Evolutionary conservation across 2,113 vertebrate species (phyloP).

Genomic region (Festucalex cinctus): DNA sequence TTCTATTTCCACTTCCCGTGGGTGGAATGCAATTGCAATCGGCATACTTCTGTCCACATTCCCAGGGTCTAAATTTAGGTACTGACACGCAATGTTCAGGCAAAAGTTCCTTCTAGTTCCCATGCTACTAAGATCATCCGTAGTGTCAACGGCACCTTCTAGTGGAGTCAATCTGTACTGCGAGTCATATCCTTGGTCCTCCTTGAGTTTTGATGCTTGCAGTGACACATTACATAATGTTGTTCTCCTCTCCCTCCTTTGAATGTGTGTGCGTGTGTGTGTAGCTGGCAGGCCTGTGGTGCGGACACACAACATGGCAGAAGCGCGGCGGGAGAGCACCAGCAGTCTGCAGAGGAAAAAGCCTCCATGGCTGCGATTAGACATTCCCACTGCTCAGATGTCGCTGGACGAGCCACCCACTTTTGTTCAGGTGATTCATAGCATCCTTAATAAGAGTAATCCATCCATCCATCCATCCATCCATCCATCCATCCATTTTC

Average conservation of each 20-base stretch:
- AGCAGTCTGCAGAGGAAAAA: constrained; percentile 98
- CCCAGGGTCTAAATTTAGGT: not conserved
- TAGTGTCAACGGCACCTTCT: constrained; percentile 28
- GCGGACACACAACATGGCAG: constrained; percentile 80
- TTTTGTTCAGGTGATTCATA: constrained; percentile 77
- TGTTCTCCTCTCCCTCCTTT: not conserved
- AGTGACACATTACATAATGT: not conserved
- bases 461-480: too few species aligned
- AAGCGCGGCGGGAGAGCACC: constrained; percentile 83
- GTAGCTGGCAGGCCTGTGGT: constrained; percentile 72
- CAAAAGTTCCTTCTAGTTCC: not conserved
- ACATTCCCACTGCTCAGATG: constrained; percentile 79
- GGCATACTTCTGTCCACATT: not conserved
- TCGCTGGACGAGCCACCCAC: constrained; percentile 79
- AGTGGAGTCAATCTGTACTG: constrained; percentile 37
- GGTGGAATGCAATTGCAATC: not conserved
- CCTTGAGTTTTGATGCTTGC: constrained; percentile 5
- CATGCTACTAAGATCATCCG: not conserved
- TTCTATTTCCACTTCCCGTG: not conserved
- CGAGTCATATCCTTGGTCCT: not conserved
- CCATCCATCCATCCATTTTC: too few species aligned
- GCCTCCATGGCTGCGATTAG: constrained; percentile 92
- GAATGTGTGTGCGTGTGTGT: constrained; percentile 1
- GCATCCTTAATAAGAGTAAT: not conserved
- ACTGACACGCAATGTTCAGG: not conserved